These are phyloP conservation scores for Lasioglossum villosulum DNA, from an alignment of 2,888 invertebrate species.

Conservation along the genomic window DNA sequence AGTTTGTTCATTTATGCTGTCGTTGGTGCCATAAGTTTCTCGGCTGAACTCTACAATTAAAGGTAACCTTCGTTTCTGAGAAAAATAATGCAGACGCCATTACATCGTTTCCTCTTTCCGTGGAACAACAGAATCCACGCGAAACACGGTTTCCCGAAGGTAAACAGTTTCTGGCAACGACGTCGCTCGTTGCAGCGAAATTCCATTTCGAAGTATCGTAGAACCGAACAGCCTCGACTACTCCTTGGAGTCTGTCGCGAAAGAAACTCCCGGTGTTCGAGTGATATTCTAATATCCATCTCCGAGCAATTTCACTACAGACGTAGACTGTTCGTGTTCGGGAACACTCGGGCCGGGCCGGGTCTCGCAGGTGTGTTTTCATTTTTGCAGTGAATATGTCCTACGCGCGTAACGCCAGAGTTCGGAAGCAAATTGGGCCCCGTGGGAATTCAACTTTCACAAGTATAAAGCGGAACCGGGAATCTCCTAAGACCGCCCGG, in stretches of 20 bases:
- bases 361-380: neutral
- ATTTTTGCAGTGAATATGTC: neutral
- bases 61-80: too few species aligned
- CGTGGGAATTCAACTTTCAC: constrained; percentile 27
- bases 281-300: neutral
- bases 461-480: neutral
- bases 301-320: neutral
- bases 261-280: neutral
- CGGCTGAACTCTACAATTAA: too few species aligned
- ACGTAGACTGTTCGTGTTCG: neutral
- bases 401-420: too few species aligned
- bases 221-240: neutral
- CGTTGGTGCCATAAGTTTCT: too few species aligned
- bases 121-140: neutral
- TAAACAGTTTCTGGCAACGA: neutral
- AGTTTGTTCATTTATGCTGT: neutral
- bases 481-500: constrained; percentile 1
- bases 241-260: neutral
- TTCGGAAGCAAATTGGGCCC: constrained; percentile 11
- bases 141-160: neutral
- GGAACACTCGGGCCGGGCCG: neutral
- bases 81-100: too few species aligned
- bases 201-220: neutral
- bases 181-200: neutral
- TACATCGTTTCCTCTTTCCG: too few species aligned